Conservation (phyloP, 2,797 vertebrate species). For the Sebastes flavidus region DNA sequence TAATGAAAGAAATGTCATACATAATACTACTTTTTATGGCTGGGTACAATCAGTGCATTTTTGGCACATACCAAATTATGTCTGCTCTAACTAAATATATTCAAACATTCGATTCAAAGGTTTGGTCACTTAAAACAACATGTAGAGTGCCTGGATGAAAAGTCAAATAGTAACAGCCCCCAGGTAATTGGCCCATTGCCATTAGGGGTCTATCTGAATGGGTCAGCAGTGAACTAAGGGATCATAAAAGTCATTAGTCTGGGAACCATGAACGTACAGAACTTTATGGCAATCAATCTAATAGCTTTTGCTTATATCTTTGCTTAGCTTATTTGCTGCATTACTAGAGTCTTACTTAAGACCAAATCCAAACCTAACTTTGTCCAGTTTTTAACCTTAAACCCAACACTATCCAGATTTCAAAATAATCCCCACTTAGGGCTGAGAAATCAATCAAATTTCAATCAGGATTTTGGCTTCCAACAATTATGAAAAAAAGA, state of each 20-base stretch:
- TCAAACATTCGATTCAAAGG: not conserved
- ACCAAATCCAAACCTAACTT: not conserved
- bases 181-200: not conserved
- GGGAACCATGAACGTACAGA: not conserved
- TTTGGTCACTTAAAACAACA: not conserved
- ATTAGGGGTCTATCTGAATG: not conserved
- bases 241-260: not conserved
- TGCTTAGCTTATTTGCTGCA: not conserved
- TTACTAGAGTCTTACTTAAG: not conserved
- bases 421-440: not conserved
- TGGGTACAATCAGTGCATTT: not conserved
- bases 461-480: too few species aligned
- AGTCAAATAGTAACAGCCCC: not conserved
- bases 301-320: not conserved
- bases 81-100: not conserved
- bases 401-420: not conserved
- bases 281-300: not conserved
- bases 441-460: too few species aligned
- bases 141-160: not conserved
- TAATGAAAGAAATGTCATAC: not conserved
- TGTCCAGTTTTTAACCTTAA: not conserved
- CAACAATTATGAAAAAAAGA: too few species aligned
- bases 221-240: not conserved
- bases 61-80: not conserved
- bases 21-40: not conserved